phyloP scores from a whole-genome alignment of 2,113 vertebrate genomes.

The Strix aluco region DNA sequence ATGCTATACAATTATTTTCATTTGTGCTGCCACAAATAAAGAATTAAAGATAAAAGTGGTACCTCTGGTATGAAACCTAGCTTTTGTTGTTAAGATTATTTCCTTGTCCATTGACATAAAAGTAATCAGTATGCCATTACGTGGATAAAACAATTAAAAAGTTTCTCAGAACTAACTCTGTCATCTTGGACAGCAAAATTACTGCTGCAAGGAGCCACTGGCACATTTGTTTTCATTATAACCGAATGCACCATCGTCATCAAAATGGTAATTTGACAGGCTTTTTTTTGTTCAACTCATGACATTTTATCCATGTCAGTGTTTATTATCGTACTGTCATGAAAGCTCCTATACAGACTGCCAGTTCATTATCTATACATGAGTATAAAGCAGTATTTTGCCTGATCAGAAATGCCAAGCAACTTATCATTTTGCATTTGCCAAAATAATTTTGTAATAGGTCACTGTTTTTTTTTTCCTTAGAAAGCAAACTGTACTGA shows the following conservation, averaged over 20 bases:
- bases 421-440: constrained; percentile 73
- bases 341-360: constrained; percentile 3
- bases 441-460: constrained; percentile 79
- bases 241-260: constrained; percentile 15
- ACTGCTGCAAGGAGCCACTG: constrained; percentile 1
- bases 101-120: constrained; percentile 26
- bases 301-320: constrained; percentile 28
- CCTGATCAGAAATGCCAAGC: constrained; percentile 76
- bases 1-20: not conserved
- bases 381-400: constrained; percentile 36
- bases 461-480: constrained; percentile 65
- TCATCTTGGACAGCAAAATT: constrained; percentile 56
- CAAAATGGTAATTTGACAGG: constrained; percentile 29
- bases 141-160: constrained; percentile 54
- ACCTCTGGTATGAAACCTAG: constrained; percentile 33
- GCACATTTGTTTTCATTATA: constrained; percentile 35
- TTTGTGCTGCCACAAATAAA: constrained; percentile 23
- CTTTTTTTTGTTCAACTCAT: constrained; percentile 30
- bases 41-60: constrained; percentile 2
- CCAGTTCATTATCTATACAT: not conserved
- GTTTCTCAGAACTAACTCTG: constrained; percentile 48
- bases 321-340: constrained; percentile 38
- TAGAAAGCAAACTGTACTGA: constrained; percentile 61
- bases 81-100: constrained; percentile 43
- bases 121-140: constrained; percentile 12